These are phyloP conservation scores for Pseudomyrmex sp. DNA, from an alignment of 1,140 invertebrate genomes.

Conservation along the genomic window DNA sequence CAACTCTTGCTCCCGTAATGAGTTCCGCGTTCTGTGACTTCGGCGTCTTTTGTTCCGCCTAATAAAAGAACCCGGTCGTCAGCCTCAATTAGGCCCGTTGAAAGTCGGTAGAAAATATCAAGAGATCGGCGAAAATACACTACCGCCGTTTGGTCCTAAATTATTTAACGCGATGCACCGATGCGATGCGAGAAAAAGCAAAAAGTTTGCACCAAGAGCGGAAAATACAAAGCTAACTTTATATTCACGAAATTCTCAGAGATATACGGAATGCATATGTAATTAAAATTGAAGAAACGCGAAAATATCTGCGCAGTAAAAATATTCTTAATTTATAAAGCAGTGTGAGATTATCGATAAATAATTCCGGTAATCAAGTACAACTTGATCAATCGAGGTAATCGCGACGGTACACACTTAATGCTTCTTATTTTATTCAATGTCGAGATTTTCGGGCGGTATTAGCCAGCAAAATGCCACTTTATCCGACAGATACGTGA, in stretches of 20 bases:
- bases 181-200: not conserved
- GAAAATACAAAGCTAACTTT: not conserved
- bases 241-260: slow-evolving; percentile 19
- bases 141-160: slow-evolving; percentile 12
- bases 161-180: slow-evolving; percentile 34
- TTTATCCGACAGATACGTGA: slow-evolving; percentile 40
- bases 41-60: slow-evolving; percentile 54
- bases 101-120: slow-evolving; percentile 56
- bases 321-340: slow-evolving; percentile 5
- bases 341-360: not conserved
- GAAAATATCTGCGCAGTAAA: not conserved
- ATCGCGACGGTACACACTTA: not conserved
- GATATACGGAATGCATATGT: too few species aligned
- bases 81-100: slow-evolving; percentile 63
- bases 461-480: slow-evolving; percentile 46
- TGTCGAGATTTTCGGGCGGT: slow-evolving; percentile 33
- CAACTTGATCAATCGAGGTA: not conserved
- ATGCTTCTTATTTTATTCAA: slow-evolving; percentile 10
- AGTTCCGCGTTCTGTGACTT: slow-evolving; percentile 62
- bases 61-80: slow-evolving; percentile 64
- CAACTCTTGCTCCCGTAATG: slow-evolving; percentile 53
- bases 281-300: slow-evolving; percentile 35
- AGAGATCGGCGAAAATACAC: slow-evolving; percentile 14
- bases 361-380: not conserved
- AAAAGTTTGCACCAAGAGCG: not conserved